Conservation (phyloP, 2,113 vertebrate genomes). For the Cavia aperea region DNA sequence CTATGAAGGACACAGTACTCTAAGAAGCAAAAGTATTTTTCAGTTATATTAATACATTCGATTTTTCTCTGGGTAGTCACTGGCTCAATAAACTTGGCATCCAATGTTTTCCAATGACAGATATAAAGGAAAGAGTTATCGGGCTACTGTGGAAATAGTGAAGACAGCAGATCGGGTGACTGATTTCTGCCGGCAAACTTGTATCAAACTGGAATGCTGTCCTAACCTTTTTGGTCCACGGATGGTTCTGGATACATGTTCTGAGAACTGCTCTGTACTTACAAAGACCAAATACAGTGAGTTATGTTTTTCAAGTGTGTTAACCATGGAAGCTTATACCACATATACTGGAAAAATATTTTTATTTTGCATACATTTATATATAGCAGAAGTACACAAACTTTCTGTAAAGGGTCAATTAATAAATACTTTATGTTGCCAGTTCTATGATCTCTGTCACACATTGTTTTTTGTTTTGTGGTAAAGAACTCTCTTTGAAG, state of each 20-base stretch:
- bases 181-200: conserved; percentile 96
- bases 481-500: background rate
- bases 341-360: background rate
- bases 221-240: conserved; percentile 95
- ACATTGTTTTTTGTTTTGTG: conserved; percentile 25
- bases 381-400: background rate
- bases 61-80: conserved; percentile 42
- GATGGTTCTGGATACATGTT: conserved; percentile 95
- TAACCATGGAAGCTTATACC: background rate
- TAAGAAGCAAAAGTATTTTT: conserved; percentile 34
- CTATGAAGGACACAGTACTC: background rate
- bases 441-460: background rate
- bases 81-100: background rate
- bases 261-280: conserved; percentile 96
- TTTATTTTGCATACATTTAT: background rate
- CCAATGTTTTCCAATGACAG: conserved; percentile 71
- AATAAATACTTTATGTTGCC: conserved; percentile 6
- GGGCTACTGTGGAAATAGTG: conserved; percentile 94
- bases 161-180: conserved; percentile 92
- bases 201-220: conserved; percentile 95
- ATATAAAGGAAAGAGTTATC: conserved; percentile 98
- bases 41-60: background rate
- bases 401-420: background rate
- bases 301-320: conserved; percentile 67
- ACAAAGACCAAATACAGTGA: conserved; percentile 99